These are phyloP conservation scores for Podarcis lilfordi DNA, from an alignment of 2,797 vertebrate genomes.

Conservation along the genomic window DNA sequence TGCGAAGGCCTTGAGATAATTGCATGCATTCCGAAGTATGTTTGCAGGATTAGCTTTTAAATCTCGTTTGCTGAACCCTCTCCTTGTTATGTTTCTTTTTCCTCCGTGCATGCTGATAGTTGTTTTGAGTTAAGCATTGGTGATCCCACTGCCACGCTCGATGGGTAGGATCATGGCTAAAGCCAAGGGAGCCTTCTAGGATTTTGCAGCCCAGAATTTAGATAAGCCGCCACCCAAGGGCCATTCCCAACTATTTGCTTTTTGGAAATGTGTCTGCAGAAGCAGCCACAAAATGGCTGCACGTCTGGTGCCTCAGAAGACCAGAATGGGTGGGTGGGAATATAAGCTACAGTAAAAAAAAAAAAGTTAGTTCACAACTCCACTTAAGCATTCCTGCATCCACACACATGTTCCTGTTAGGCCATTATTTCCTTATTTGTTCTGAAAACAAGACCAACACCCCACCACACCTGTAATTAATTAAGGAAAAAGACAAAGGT, in stretches of 20 bases:
- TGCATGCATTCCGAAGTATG: constrained; percentile 39
- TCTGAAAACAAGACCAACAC: too few species aligned
- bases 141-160: neutral
- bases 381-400: too few species aligned
- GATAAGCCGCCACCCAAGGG: neutral
- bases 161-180: neutral
- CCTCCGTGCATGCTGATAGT: constrained; percentile 3
- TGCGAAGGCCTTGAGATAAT: constrained; percentile 52
- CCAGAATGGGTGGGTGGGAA: neutral
- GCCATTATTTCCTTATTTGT: too few species aligned
- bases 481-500: too few species aligned
- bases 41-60: neutral
- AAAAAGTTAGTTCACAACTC: neutral
- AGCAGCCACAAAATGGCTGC: neutral
- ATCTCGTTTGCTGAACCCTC: constrained; percentile 12
- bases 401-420: too few species aligned
- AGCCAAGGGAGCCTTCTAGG: neutral
- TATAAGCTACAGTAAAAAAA: neutral
- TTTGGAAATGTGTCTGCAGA: neutral
- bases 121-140: constrained; percentile 8
- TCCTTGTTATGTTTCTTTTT: neutral
- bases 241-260: neutral
- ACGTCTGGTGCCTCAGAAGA: neutral
- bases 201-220: constrained; percentile 9
- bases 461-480: too few species aligned